Base-by-base conservation (phyloP, 2,888 invertebrate species). In the Bellardia bayeri region DNA sequence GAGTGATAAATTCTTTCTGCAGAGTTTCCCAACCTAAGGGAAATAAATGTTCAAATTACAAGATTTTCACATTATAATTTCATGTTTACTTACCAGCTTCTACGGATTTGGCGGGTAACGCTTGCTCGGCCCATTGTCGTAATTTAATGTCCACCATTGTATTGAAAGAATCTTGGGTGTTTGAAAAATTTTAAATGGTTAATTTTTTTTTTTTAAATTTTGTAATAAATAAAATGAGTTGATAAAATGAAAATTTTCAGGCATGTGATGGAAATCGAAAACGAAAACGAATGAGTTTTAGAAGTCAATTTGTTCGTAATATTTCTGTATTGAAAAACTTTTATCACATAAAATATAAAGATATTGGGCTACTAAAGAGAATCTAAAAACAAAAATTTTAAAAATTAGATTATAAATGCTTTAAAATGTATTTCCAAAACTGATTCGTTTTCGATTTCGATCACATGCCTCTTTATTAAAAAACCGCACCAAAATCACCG, bases 101-200 rank as follows among this genome's bases (percentile, higher is more conserved):
- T 2, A 98, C 97, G 78, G 97, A 97, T 92, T 96, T 96, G 0
- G 95, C 95, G 0, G 99, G 99, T 79, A 99, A 94, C 72, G 96
- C 97, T 87, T 97, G 95, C 91, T 99, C 99, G 0, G 99, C 98
- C 99, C 99, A 99, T 91, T 99, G 97, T 87, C 98, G 96, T 14
- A 99, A 95, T 93, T 98, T 98, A 88, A 99, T 99, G 93, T 99
- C 99, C 30, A 97, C 97, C 58, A 96, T 95, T 0, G 97, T 97
- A 93, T 97, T 97, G 93, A 97, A 97, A 61, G 96, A 97, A 92
- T 96, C 97, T 97, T 88, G 42, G 13, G 9, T 85, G 76, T 68
- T 16, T 69, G 16, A n/a, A 54, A 72, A 49, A 76, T 33, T 33
- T 5, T 3, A 37, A 71, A 49, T 75, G 63, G 30, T 63, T 56